phyloP scores from a whole-genome alignment of 1,140 invertebrate genomes.

The Limonius californicus region DNA sequence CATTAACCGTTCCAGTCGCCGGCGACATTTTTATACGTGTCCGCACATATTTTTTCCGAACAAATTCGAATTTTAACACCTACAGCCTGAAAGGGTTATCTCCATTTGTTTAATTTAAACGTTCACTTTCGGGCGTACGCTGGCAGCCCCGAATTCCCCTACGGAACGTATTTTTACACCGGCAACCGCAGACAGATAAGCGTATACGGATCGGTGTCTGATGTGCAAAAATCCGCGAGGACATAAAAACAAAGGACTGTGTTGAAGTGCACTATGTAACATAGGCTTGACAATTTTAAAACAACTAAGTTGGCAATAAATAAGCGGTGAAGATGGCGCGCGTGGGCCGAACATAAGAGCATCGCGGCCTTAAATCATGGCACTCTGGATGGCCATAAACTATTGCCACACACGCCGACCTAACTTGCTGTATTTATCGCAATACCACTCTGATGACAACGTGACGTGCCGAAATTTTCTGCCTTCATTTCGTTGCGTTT shows the following conservation, averaged over 20 bases:
- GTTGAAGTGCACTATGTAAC: constrained; percentile 17
- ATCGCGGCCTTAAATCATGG: constrained; percentile 43
- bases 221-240: constrained; percentile 2
- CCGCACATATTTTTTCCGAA: not conserved
- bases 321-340: constrained; percentile 42
- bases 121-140: not conserved
- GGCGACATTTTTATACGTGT: not conserved
- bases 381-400: constrained; percentile 35
- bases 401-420: constrained; percentile 34
- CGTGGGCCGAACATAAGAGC: constrained; percentile 42
- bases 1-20: not conserved
- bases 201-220: not conserved
- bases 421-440: constrained; percentile 7
- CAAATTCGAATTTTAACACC: not conserved
- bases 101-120: not conserved
- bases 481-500: too few relatives aligned
- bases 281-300: constrained; percentile 39
- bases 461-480: not conserved
- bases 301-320: constrained; percentile 41
- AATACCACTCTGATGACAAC: not conserved
- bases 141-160: not conserved
- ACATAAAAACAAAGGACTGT: constrained; percentile 8
- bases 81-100: not conserved
- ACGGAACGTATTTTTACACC: not conserved
- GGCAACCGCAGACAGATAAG: not conserved